A percentile compares a stretch with the other conserved stretches of the same genome.
Evolutionary conservation across 1,140 invertebrate genomes (phyloP).

Genomic region (Anthonomus grandis): DNA sequence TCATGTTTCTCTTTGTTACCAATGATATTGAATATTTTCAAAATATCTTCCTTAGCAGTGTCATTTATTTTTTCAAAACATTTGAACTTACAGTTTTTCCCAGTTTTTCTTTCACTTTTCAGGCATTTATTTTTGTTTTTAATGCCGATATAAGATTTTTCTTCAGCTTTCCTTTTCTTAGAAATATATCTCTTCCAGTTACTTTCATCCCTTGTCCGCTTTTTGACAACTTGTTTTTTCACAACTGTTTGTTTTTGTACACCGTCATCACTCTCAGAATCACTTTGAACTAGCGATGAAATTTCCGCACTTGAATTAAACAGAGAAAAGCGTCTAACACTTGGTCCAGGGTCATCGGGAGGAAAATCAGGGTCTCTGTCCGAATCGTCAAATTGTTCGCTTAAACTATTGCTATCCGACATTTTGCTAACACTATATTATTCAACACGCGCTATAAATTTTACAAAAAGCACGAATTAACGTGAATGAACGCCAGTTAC

Average conservation of each 20-base stretch:
- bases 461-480: too few species aligned
- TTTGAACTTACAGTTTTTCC: conserved; percentile 11
- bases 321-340: too few species aligned
- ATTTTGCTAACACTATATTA: too few species aligned
- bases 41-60: conserved; percentile 3
- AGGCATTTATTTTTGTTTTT: conserved; percentile 3
- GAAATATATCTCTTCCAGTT: too few species aligned
- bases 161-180: conserved; percentile 17
- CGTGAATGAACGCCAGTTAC: too few species aligned
- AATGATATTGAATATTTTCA: conserved; percentile 14
- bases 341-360: not conserved
- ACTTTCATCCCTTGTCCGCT: too few species aligned
- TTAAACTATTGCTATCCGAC: too few species aligned
- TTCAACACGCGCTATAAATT: too few species aligned
- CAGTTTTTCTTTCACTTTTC: not conserved
- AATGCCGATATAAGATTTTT: not conserved
- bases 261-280: conserved; percentile 10
- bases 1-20: conserved; percentile 15
- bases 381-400: too few species aligned
- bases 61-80: conserved; percentile 13
- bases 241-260: conserved; percentile 7
- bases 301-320: not conserved
- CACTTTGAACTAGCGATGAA: not conserved
- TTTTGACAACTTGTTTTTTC: too few species aligned
- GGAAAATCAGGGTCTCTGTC: too few species aligned